Base-by-base conservation (phyloP, 92 coral and sea anemone genomes). In the Bergia sp. region DNA sequence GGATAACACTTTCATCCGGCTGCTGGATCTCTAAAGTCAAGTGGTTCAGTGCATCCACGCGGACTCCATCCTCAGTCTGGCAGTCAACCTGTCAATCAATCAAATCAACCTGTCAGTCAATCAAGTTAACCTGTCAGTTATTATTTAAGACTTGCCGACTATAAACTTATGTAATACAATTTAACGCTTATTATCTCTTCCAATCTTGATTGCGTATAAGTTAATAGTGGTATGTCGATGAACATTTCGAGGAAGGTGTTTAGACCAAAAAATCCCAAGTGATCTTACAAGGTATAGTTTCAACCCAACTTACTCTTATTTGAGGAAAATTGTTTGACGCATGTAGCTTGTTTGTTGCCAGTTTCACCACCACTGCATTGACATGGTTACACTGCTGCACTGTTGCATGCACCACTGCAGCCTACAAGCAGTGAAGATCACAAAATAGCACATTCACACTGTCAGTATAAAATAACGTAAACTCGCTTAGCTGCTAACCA, bases 361-460 rank as follows among this genome's bases (percentile, higher is more conserved):
- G n/a, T 37, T 43, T n/a, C 45, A 91, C 89, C 2, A 87, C 82
- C 41, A 94, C 92, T 21, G 89, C 89, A n/a, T 89, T 93, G 2
- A 94, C 95, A 5, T 95, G 93, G 87, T 94, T 94, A 79, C 97
- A 89, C 58, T 90, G 85, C 37, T 93, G 95, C 86, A 94, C 91
- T 3, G 87, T 88, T 6, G 93, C 95, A 74, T 90, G 77, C 12
- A 93, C 95, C 5, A 92, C 85, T 5, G 97, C 97, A 5, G 94
- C 86, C 97, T 94, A 83, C 2, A 49, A 58, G n/a, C 47, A 83
- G 43, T 64, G 13, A 36, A 57, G 10, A 18, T 11, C 50, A 58
- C 15, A 37, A 37, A 53, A 53, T 38, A 81, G 72, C 36, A 57
- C 13, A 37, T 38, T 74, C 29, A 41, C 11, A 12, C 80, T 39